Percentiles rank a stretch among this genome's conserved stretches.
Evolutionary conservation across 2,888 invertebrate genomes (phyloP).

Genomic region (Drosophila multiciliata): DNA sequence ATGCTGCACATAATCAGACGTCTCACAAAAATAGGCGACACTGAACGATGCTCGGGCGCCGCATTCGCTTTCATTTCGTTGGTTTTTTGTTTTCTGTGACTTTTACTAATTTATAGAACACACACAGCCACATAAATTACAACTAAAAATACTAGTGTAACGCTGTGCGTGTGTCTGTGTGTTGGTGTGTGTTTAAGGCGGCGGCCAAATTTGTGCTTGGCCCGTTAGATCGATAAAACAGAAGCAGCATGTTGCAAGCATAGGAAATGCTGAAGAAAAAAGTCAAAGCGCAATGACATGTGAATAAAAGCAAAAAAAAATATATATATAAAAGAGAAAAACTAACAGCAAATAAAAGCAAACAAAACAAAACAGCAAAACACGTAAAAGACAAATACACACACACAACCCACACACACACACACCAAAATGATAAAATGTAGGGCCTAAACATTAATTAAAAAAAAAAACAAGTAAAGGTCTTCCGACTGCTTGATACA

Average conservation of each 20-base stretch:
- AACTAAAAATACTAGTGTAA: slow-evolving; percentile 43
- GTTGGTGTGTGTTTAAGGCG: slow-evolving; percentile 39
- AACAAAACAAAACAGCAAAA: slow-evolving; percentile 22
- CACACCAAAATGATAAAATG: slow-evolving; percentile 16
- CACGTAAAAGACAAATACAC: slow-evolving; percentile 15
- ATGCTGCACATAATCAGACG: slow-evolving; percentile 42
- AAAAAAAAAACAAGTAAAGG: neutral
- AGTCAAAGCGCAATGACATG: slow-evolving; percentile 48
- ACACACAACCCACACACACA: slow-evolving; percentile 17
- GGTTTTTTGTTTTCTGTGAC: neutral
- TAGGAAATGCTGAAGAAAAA: slow-evolving; percentile 37
- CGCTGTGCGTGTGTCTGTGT: slow-evolving; percentile 1
- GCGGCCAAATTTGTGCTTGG: slow-evolving; percentile 42
- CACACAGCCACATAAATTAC: slow-evolving; percentile 22
- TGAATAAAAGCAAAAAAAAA: slow-evolving; percentile 15
- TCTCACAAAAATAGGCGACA: slow-evolving; percentile 32
- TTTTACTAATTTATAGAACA: slow-evolving; percentile 43
- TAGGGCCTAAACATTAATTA: slow-evolving; percentile 9
- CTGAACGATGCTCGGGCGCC: slow-evolving; percentile 25
- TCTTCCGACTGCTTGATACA: neutral
- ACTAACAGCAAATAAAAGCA: slow-evolving; percentile 19
- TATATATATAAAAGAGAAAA: neutral
- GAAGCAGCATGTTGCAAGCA: slow-evolving; percentile 37
- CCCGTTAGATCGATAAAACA: slow-evolving; percentile 75
- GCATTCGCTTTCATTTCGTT: slow-evolving; percentile 55